Base-by-base conservation (phyloP, 2,888 invertebrate genomes). In the Incurvaria masculella region DNA sequence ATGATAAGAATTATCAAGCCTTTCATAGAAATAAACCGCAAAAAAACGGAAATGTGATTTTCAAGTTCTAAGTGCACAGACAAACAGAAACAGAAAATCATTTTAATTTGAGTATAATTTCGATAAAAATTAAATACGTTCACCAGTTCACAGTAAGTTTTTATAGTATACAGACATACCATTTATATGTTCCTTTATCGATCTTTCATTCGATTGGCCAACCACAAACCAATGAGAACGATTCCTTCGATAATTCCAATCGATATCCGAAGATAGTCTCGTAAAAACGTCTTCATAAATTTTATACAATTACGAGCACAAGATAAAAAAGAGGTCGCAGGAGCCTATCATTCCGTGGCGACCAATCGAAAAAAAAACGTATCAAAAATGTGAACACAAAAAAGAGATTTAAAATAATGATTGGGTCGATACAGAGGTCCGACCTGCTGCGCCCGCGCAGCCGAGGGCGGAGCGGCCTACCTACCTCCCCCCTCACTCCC, bases 301-400 rank as follows among this genome's bases (percentile, higher is more conserved):
- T 72, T 72, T 65, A 74, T 70, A 68, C 59, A 55, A 56, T 59
- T 57, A 66, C 62, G 68, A 69, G 68, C 64, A 64, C 10, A 33
- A 33, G 11, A 33, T 14, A 33, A 33, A 33, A 33, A 33, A 8
- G 3, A 33, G 3, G 8, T 14, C 14, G n/a, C 14, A 14, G 4
- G 8, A n/a, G 58, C 49, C 47, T 67, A 63, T 69, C 70, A 72
- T 73, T 74, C 69, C 61, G 66, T 66, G 60, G 59, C 61, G 64
- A 65, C 75, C 75, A 74, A 76, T 75, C 70, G 72, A 69, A 73
- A 76, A 76, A n/a, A n/a, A 75, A 73, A 72, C 70, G 68, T 72
- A 72, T 68, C 69, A 68, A 63, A 55, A 60, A 18, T 26, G 6
- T 26, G 52, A 56, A 54, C 58, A 56, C 56, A 53, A 60, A 64